These are phyloP conservation scores for Timandra comae DNA, from an alignment of 2,888 invertebrate species.

Conservation along the genomic window DNA sequence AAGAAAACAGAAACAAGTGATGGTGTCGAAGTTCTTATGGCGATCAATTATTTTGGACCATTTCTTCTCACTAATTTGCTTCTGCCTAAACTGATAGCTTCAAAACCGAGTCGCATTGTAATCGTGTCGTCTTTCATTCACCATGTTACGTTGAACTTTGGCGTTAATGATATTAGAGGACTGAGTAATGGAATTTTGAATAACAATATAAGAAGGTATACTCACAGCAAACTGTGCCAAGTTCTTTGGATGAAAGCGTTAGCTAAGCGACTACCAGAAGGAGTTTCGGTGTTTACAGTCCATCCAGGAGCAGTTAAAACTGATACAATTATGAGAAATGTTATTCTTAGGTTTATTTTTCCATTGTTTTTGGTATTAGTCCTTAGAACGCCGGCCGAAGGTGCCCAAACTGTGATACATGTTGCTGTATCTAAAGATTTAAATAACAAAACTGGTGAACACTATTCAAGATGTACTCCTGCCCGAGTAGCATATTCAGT, in stretches of 20 bases:
- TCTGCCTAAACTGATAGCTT: constrained; percentile 56
- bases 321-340: constrained; percentile 79
- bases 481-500: too few species aligned
- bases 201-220: constrained; percentile 45
- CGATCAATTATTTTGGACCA: constrained; percentile 83
- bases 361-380: constrained; percentile 74
- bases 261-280: constrained; percentile 49
- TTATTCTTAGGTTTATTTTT: constrained; percentile 55
- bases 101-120: constrained; percentile 59
- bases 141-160: constrained; percentile 60
- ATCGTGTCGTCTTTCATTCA: constrained; percentile 58
- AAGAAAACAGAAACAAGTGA: constrained; percentile 68
- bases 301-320: constrained; percentile 91
- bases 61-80: constrained; percentile 84
- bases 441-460: constrained; percentile 81
- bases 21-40: constrained; percentile 78
- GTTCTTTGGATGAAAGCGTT: constrained; percentile 61
- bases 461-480: constrained; percentile 85
- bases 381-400: constrained; percentile 83
- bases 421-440: constrained; percentile 84
- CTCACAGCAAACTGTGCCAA: constrained; percentile 57
- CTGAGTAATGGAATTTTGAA: constrained; percentile 33
- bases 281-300: constrained; percentile 85
- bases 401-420: constrained; percentile 86
- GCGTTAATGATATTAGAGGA: constrained; percentile 36